phyloP scores from a whole-genome alignment of 2,797 vertebrate genomes.

The Agapornis canus region DNA sequence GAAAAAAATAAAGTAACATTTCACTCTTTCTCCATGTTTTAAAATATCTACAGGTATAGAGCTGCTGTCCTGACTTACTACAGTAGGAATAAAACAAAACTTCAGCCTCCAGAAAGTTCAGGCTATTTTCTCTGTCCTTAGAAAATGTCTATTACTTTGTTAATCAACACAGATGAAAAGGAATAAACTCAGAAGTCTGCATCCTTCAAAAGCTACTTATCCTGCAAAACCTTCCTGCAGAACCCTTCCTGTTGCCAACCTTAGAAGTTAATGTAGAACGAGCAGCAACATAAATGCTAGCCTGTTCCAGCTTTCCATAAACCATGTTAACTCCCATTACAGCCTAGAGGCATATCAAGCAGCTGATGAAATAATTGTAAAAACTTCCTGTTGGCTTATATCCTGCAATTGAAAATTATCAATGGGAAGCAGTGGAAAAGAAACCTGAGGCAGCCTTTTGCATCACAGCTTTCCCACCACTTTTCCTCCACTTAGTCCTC shows the following conservation, averaged over 20 bases:
- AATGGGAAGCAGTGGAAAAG: background rate
- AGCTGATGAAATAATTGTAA: background rate
- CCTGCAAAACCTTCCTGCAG: background rate
- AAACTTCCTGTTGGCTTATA: constrained; percentile 8
- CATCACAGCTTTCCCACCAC: background rate
- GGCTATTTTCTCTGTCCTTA: background rate
- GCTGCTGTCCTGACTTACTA: background rate
- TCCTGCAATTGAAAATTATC: constrained; percentile 17
- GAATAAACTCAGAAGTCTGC: background rate
- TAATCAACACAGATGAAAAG: background rate
- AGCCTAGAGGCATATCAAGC: background rate
- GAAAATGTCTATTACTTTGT: background rate
- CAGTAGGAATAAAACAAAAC: background rate
- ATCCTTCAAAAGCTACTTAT: background rate
- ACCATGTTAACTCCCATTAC: background rate
- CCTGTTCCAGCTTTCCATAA: background rate
- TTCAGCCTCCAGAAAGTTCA: background rate
- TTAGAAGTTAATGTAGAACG: background rate
- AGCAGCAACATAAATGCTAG: background rate
- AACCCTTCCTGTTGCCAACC: background rate
- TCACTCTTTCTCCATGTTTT: background rate
- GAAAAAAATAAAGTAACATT: background rate
- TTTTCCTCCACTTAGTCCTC: background rate
- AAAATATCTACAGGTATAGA: background rate
- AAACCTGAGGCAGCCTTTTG: background rate